Base-by-base conservation (phyloP, 1,140 invertebrate genomes). In the Leptinotarsa defecta region DNA sequence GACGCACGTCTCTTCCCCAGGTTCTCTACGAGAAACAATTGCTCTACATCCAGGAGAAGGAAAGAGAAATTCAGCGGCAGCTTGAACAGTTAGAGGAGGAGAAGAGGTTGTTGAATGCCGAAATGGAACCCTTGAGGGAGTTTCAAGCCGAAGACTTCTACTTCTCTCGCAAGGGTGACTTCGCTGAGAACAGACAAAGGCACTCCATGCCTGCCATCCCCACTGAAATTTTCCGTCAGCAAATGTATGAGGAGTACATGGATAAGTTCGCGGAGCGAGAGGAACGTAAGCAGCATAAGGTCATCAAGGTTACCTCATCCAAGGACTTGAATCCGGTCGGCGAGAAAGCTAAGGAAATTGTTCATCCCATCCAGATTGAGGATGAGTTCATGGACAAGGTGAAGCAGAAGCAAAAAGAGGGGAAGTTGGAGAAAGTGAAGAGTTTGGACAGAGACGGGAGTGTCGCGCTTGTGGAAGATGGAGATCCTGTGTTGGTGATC, bases 161-260 rank as follows among this genome's bases (percentile, higher is more conserved):
- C 61, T 83, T 84, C 19, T 85, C 84, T 13, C 80, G 80, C n/a
- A 81, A 79, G 19, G 81, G 83, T 13, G 83, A 85, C 70, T 78
- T 77, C 76, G 78, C 80, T 48, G 79, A 78, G 22, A 69, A 61
- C 20, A 75, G 71, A 63, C 74, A 79, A 57, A 71, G 77, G 43
- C 74, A 77, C 11, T 84, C 63, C 74, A 81, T 81, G 68, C 82
- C 84, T 78, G 77, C 87, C 71, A 86, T 87, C 76, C 86, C 85
- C 77, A 87, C 87, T 65, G 93, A 94, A 84, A 88, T 89, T 52
- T 90, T 94, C 81, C 88, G 93, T 11, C 90, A 92, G 76, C 88
- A 90, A 83, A 95, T 95, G 93, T 94, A 93, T 82, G 89, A 92
- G 75, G 94, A 95, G 84, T 95, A 94, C 85, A 90, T 94, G 83